A percentile compares a stretch with the other conserved stretches of the same genome.
Conservation (phyloP, 2,797 vertebrate species). For the Heteromormyrus szaboi region DNA sequence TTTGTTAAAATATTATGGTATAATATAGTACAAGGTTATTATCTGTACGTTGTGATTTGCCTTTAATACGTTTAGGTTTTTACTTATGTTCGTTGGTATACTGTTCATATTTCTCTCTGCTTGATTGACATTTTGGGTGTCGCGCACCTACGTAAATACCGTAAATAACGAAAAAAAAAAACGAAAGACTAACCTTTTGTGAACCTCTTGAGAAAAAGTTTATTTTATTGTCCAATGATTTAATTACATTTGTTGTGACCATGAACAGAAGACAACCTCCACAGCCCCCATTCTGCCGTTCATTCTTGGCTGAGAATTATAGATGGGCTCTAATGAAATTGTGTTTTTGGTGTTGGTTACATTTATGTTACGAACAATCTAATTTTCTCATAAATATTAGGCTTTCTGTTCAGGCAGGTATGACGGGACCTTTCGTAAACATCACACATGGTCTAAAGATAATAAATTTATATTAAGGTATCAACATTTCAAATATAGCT, state of each 20-base stretch:
- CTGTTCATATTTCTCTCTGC: neutral
- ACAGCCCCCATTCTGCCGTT: neutral
- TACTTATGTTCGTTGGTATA: neutral
- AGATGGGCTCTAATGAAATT: neutral
- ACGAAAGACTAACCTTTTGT: neutral
- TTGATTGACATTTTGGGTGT: neutral
- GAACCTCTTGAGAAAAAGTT: neutral
- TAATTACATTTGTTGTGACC: neutral
- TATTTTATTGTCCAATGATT: neutral
- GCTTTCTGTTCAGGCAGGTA: neutral
- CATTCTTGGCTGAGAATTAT: neutral
- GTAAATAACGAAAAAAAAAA: neutral
- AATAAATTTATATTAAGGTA: neutral
- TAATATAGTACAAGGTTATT: neutral
- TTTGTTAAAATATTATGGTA: neutral
- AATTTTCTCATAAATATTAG: neutral
- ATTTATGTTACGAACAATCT: neutral
- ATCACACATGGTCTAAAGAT: neutral
- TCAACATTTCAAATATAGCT: neutral
- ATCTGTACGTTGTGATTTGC: neutral
- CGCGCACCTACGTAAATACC: neutral
- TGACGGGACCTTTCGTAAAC: neutral
- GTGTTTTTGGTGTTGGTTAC: neutral
- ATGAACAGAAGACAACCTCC: neutral
- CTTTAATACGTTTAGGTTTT: neutral